Conservation (phyloP, 2,113 vertebrate genomes). For the Empidonax alnorum region DNA sequence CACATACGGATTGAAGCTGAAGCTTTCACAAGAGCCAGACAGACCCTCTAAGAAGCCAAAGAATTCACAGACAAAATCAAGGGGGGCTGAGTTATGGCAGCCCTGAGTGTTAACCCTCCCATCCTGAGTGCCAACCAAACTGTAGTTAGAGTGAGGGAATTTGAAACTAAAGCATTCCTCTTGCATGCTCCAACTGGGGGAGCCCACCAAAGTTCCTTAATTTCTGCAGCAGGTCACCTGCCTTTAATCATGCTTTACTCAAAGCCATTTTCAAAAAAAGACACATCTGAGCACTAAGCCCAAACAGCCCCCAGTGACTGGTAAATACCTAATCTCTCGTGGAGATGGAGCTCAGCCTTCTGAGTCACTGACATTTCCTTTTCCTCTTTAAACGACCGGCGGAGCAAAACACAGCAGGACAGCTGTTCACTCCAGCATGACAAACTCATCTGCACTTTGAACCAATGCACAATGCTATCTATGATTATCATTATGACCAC, state of each 20-base stretch:
- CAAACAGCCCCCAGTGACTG: not conserved
- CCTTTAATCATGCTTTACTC: not conserved
- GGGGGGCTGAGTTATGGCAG: not conserved
- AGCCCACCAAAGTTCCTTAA: not conserved
- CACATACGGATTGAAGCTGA: not conserved
- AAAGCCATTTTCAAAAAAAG: not conserved
- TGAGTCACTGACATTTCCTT: not conserved
- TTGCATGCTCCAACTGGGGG: not conserved
- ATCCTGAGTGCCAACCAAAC: not conserved
- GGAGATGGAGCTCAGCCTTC: not conserved
- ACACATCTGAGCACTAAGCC: not conserved
- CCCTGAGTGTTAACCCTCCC: not conserved
- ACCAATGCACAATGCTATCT: not conserved
- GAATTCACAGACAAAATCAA: slow-evolving; percentile 21
- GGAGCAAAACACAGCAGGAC: not conserved
- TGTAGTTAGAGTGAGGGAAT: not conserved
- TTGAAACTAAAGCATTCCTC: not conserved
- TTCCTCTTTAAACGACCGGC: not conserved
- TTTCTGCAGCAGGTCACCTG: not conserved
- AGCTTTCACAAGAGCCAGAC: not conserved
- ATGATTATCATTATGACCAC: not conserved
- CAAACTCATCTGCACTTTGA: not conserved
- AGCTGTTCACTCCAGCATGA: not conserved
- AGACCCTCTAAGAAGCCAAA: not conserved
- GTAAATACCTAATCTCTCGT: not conserved